Evolutionary conservation across 2,888 invertebrate species (phyloP), one percentile per base, ranked within the genome.

Genomic region (Stictocephala bisonia): DNA sequence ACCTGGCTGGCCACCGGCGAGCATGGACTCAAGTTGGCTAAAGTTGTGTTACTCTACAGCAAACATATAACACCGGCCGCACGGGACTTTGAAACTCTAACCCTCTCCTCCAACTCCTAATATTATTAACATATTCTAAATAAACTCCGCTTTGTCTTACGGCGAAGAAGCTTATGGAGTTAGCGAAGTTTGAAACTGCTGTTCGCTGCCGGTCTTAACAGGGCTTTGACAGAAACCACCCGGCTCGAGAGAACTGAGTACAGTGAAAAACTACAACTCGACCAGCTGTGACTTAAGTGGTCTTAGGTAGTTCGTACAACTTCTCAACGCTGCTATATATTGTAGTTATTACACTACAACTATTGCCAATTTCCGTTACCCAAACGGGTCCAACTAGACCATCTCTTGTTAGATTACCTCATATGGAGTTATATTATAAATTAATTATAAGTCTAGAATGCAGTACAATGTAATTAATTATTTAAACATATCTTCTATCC

Each of bases 101-200:
- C 68, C 22, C 22, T 50, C 31, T 20, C 9, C 13, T 6, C 18
- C 50, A 68, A 50, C 51, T 51, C 51, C 20, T 68, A 68, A 68
- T 68, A 51, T 31, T 68, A 68, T 68, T 68, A 68, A 68, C 68
- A 68, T 68, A 68, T 68, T 68, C 68, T 68, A 68, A 68, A 68
- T 51, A 68, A 68, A 68, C 31, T 68, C 68, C 68, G 50, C 68
- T 60, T 60, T 35, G 68, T 68, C 68, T 68, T 68, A 68, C 51
- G 51, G 50, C 27, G 68, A 68, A 68, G 68, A 68, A 51, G 68
- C 68, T 68, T 68, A 68, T 51, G 24, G 68, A 68, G 68, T 68
- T 68, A 51, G 68, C 51, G 26, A 68, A 68, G 68, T 68, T 68
- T 41, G 31, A 18, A 68, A 68, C 68, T 68, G 51, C 60, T 35